A percentile compares a stretch with the other conserved stretches of the same genome.
Conservation (phyloP, 1,140 invertebrate species). For the Harlomillsia oculata region DNA sequence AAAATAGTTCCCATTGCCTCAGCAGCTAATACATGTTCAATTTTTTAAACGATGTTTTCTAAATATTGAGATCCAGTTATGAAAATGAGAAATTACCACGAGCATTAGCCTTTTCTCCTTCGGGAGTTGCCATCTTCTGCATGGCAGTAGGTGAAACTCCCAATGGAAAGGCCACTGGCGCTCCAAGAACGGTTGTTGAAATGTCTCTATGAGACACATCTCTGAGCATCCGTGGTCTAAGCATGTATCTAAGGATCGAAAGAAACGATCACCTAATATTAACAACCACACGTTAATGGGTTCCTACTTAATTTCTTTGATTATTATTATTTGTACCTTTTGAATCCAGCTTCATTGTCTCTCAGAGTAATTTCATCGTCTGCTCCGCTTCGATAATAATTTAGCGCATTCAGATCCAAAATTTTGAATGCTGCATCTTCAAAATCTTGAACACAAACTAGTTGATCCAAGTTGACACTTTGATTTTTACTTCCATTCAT, state of each 20-base stretch:
- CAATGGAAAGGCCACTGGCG: conserved; percentile 62
- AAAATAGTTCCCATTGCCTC: conserved; percentile 61
- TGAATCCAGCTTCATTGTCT: conserved; percentile 34
- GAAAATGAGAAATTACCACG: conserved; percentile 27
- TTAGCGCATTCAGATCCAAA: conserved; percentile 57
- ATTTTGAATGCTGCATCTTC: conserved; percentile 57
- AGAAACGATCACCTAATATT: no score
- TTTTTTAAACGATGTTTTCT: background rate
- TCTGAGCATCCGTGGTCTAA: conserved; percentile 67
- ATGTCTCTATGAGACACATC: conserved; percentile 60
- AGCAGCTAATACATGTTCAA: conserved; percentile 52
- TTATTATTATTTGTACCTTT: no score
- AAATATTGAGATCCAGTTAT: background rate
- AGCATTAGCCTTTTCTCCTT: conserved; percentile 77
- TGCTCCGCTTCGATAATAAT: conserved; percentile 82
- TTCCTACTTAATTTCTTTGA: no score
- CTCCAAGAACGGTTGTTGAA: conserved; percentile 54
- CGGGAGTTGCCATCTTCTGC: conserved; percentile 83
- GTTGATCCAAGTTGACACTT: no score
- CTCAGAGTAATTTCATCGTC: conserved; percentile 64
- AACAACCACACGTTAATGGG: no score
- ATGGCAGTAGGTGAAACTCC: conserved; percentile 85
- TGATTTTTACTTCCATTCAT: no score
- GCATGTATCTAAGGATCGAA: conserved; percentile 39
- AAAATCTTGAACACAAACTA: conserved; percentile 68